Evolutionary conservation across 2,113 vertebrate genomes (phyloP).

Genomic region (Orientallactaga bullata): DNA sequence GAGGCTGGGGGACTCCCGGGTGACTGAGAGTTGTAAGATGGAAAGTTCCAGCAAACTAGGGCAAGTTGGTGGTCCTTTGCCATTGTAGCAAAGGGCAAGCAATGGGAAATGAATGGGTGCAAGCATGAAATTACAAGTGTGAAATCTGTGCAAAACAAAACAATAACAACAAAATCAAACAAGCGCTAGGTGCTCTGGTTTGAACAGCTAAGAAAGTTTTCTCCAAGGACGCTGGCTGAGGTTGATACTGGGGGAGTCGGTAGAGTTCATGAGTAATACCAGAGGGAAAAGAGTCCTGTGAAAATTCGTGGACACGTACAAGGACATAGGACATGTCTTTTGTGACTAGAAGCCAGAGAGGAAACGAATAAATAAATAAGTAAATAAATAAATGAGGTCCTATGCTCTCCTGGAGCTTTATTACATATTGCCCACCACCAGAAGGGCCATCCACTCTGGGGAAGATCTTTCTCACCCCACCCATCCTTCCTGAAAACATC

Average conservation of each 20-base stretch:
- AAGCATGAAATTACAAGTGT: neutral
- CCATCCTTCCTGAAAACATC: too few species aligned
- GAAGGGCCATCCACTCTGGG: too few species aligned
- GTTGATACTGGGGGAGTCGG: neutral
- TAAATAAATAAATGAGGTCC: too few species aligned
- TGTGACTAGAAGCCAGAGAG: neutral
- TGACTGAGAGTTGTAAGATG: neutral
- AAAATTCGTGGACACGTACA: neutral
- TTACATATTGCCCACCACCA: too few species aligned
- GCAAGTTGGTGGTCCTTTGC: neutral
- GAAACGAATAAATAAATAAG: too few species aligned
- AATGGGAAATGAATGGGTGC: neutral
- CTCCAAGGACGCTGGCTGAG: neutral
- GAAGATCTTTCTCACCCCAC: too few species aligned
- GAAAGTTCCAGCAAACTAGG: neutral
- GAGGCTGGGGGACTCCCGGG: neutral
- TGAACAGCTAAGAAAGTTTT: neutral
- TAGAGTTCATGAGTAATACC: neutral
- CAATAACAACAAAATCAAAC: neutral
- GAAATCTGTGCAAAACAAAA: neutral
- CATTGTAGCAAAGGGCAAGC: neutral
- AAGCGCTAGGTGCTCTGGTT: neutral
- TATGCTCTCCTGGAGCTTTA: too few species aligned
- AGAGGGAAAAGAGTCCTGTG: neutral
- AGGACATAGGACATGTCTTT: neutral